Base-by-base conservation (phyloP, 2,888 invertebrate species). In the Hofmannophila pseudospretella region DNA sequence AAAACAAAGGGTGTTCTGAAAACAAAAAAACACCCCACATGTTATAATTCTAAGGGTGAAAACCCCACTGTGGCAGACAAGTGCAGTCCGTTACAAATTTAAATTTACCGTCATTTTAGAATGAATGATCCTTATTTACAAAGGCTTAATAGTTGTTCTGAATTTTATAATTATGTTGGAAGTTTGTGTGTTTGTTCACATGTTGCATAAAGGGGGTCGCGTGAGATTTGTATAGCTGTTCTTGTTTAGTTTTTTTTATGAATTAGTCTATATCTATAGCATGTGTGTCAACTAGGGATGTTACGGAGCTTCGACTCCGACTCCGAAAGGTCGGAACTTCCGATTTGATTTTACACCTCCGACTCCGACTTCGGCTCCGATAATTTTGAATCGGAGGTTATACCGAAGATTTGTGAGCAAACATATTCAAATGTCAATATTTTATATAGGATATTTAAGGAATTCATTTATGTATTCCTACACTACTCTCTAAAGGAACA, bases 171-270 rank as follows among this genome's bases (percentile, higher is more conserved):
- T 11, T 4, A 25, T 7, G 3, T 8, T 3, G 13, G n/a, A 12
- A 4, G 14, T 54, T 58, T 49, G 61, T 65, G 53, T 81, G 67
- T 81, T 82, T 80, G 69, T 68, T 81, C 82, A 82, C 74, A 77
- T 82, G 82, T 72, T 63, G 54, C 72, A 36, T 59, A 51, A 66
- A 61, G 71, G 74, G 78, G 79, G 78, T 73, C 56, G 54, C 66
- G 59, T 45, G 45, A 54, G 70, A 67, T 69, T 61, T 58, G 49
- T 60, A 69, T 58, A 49, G 54, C 47, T 45, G 38, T 47, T 58
- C 57, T 59, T 47, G 58, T 47, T 44, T 51, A 37, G 23, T 31
- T 12, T 41, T 41, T 36, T 28, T 19, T 19, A 27, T 27, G 27
- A 11, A 12, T 27, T 27, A 27, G 27, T 2, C 7, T n/a, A n/a